Evolutionary conservation across 2,113 vertebrate genomes (phyloP).

Genomic region (Alosa alosa): DNA sequence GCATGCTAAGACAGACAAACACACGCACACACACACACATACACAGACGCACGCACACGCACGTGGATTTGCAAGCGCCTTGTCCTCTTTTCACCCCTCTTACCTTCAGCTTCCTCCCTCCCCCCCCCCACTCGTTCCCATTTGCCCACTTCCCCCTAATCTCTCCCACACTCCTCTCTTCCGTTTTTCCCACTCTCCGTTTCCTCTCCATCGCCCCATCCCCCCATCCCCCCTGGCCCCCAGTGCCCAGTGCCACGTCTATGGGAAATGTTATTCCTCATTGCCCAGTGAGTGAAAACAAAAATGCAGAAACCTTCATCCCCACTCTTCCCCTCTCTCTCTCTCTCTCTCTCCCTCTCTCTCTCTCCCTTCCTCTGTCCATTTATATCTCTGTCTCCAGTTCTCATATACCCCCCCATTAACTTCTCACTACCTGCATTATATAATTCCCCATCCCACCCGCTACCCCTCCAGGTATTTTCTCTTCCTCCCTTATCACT

Average conservation of each 20-base stretch:
- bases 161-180: slow-evolving; percentile 19
- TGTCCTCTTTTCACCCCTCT: neutral
- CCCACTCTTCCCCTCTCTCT: neutral
- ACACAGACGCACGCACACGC: neutral
- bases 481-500: neutral
- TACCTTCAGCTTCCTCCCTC: neutral
- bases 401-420: neutral
- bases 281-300: neutral
- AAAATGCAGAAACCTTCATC: neutral
- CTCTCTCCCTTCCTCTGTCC: neutral
- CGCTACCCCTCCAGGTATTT: neutral
- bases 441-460: too few relatives aligned
- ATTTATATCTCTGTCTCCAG: neutral
- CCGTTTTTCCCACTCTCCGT: neutral
- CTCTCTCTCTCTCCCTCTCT: neutral
- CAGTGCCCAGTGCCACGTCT: slow-evolving; percentile 15
- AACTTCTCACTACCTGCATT: neutral
- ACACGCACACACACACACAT: neutral
- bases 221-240: slow-evolving; percentile 1
- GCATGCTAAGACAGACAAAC: neutral
- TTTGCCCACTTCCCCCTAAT: neutral
- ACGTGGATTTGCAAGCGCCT: neutral
- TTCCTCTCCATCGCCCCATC: neutral
- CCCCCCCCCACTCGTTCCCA: neutral
- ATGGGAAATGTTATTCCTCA: slow-evolving; percentile 16